phyloP scores from a whole-genome alignment of 2,888 invertebrate species.

The Mellilla xanthometata region DNA sequence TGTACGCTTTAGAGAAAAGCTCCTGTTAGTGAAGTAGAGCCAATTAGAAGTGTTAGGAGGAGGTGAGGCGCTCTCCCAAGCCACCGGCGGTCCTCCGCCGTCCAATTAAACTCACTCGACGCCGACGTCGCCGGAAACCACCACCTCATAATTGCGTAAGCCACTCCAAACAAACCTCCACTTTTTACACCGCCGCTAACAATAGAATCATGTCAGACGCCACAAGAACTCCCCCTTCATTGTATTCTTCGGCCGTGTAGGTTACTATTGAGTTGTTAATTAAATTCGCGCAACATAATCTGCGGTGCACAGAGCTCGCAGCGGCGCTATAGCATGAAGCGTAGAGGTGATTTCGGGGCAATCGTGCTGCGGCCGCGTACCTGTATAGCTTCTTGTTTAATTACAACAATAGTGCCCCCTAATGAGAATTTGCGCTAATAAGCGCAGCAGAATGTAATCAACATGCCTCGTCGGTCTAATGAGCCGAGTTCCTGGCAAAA shows the following conservation, averaged over 20 bases:
- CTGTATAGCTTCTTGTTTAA: conserved; percentile 76
- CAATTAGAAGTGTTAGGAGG: conserved; percentile 75
- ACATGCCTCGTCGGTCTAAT: conserved; percentile 80
- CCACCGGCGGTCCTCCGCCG: conserved; percentile 49
- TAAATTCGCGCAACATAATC: conserved; percentile 73
- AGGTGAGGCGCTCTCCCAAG: conserved; percentile 37
- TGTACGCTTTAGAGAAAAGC: conserved; percentile 62
- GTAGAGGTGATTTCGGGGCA: conserved; percentile 53
- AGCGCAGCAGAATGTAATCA: conserved; percentile 82
- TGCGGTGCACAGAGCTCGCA: conserved; percentile 29
- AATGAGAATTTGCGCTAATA: conserved; percentile 82
- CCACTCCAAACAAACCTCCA: conserved; percentile 72
- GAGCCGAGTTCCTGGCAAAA: conserved; percentile 80
- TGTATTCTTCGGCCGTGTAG: conserved; percentile 54
- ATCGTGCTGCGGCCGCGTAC: conserved; percentile 44
- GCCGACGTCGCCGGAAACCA: conserved; percentile 43
- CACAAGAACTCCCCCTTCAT: conserved; percentile 71
- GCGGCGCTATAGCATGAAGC: conserved; percentile 41
- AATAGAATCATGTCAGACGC: conserved; percentile 75
- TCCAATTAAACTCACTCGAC: conserved; percentile 77
- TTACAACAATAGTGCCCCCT: conserved; percentile 82
- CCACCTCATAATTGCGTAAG: conserved; percentile 74
- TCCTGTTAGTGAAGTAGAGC: conserved; percentile 69
- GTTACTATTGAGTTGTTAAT: conserved; percentile 78
- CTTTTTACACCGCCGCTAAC: conserved; percentile 71